Conservation (phyloP, 2,888 invertebrate genomes). For the Acanthosepion lycidas region DNA sequence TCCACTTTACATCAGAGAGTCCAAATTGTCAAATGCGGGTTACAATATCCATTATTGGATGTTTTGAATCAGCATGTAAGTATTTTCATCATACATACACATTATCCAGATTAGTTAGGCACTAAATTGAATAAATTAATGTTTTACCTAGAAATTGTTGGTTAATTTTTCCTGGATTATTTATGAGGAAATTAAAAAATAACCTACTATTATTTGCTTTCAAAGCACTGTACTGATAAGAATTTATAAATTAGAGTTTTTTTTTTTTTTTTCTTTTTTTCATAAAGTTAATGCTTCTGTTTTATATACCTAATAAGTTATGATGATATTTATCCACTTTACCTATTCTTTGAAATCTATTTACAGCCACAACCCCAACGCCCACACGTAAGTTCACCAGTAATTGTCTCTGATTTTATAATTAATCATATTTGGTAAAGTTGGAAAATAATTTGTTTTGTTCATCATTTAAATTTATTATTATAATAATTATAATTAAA, state of each 20-base stretch:
- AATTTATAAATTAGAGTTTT: neutral
- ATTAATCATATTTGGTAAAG: too few relatives aligned
- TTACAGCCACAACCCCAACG: neutral
- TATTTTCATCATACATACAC: neutral
- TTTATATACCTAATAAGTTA: neutral
- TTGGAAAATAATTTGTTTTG: too few relatives aligned
- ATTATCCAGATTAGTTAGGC: neutral
- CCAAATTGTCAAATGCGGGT: constrained; percentile 1
- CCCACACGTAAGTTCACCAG: neutral
- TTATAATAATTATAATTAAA: too few relatives aligned
- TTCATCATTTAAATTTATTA: too few relatives aligned
- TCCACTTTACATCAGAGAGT: neutral
- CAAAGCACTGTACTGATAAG: too few relatives aligned
- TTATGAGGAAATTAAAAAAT: too few relatives aligned
- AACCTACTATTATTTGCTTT: too few relatives aligned
- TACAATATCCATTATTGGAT: constrained; percentile 5
- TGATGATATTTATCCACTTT: too few relatives aligned
- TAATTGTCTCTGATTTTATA: neutral
- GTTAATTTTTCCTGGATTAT: too few relatives aligned
- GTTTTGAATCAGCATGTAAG: constrained; percentile 42
- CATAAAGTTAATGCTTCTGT: neutral
- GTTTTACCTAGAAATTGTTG: too few relatives aligned
- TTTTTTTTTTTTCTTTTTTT: neutral
- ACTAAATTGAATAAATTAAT: too few relatives aligned
- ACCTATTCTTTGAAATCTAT: neutral